Conservation (phyloP, 2,888 invertebrate species). For the Quadriops clusia region DNA sequence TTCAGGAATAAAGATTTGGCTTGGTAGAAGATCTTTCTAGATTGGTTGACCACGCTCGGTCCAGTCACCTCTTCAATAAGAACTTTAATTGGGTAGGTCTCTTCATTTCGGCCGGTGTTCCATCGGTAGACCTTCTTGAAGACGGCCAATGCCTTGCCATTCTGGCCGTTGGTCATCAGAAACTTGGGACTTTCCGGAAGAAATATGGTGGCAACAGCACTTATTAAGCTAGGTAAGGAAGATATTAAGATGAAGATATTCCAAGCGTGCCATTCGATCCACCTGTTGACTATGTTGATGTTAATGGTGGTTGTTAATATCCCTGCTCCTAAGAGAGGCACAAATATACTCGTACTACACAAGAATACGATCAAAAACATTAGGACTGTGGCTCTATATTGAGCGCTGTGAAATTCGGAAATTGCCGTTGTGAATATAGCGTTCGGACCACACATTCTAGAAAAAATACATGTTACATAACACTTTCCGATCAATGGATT, state of each 20-base stretch:
- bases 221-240: constrained; percentile 53
- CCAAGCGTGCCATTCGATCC: constrained; percentile 49
- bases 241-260: constrained; percentile 48
- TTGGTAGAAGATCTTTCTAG: no score
- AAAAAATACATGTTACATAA: no score
- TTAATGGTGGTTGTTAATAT: no score
- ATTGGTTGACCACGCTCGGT: no score
- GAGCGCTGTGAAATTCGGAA: constrained; percentile 58
- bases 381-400: constrained; percentile 51
- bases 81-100: constrained; percentile 62
- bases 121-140: constrained; percentile 51
- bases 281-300: no score
- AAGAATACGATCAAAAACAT: constrained; percentile 32
- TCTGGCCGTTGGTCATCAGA: constrained; percentile 55
- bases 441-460: constrained; percentile 57
- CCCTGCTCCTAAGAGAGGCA: background rate
- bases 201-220: constrained; percentile 47
- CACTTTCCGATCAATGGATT: no score
- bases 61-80: no score
- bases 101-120: constrained; percentile 50
- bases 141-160: constrained; percentile 51
- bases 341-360: background rate
- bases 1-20: no score
- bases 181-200: constrained; percentile 73
- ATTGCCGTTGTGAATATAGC: constrained; percentile 61